Percentiles rank a stretch among this genome's conserved stretches.
phyloP scores from a whole-genome alignment of 2,797 vertebrate genomes.

The Sebastiscus albofasciatus region DNA sequence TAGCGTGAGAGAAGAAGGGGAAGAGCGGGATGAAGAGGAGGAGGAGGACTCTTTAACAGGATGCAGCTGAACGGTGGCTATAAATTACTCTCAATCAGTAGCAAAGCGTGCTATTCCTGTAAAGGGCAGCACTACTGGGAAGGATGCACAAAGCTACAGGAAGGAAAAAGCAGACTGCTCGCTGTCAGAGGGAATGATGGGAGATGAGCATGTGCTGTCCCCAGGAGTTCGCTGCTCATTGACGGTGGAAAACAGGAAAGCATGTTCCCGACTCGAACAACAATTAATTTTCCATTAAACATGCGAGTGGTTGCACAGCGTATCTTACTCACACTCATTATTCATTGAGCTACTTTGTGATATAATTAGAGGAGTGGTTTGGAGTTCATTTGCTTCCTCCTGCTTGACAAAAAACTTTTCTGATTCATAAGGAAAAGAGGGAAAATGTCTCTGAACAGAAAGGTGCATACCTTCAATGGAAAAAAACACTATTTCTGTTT shows the following conservation, averaged over 20 bases:
- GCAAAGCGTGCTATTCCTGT: constrained; percentile 59
- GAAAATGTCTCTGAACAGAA: background rate
- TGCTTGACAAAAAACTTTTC: background rate
- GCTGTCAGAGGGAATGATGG: constrained; percentile 56
- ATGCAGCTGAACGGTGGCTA: constrained; percentile 67
- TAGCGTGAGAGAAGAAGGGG: constrained; percentile 28
- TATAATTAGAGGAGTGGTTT: constrained; percentile 12
- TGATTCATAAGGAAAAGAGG: background rate
- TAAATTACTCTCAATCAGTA: constrained; percentile 61
- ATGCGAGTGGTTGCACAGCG: background rate
- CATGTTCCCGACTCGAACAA: constrained; percentile 15
- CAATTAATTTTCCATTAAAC: constrained; percentile 32
- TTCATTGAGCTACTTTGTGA: constrained; percentile 15
- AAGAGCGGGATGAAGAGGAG: constrained; percentile 1
- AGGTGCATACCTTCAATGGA: background rate
- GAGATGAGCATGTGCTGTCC: constrained; percentile 27
- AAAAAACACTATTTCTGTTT: background rate
- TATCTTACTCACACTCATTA: constrained; percentile 30
- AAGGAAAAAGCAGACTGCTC: constrained; percentile 49
- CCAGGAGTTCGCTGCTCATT: constrained; percentile 23
- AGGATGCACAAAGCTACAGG: constrained; percentile 45
- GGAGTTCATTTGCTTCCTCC: background rate
- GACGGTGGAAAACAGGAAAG: constrained; percentile 43
- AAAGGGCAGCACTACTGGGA: constrained; percentile 69
- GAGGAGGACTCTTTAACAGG: constrained; percentile 55